Evolutionary conservation across 2,888 invertebrate genomes (phyloP).

Genomic region (Prosapia bicincta): DNA sequence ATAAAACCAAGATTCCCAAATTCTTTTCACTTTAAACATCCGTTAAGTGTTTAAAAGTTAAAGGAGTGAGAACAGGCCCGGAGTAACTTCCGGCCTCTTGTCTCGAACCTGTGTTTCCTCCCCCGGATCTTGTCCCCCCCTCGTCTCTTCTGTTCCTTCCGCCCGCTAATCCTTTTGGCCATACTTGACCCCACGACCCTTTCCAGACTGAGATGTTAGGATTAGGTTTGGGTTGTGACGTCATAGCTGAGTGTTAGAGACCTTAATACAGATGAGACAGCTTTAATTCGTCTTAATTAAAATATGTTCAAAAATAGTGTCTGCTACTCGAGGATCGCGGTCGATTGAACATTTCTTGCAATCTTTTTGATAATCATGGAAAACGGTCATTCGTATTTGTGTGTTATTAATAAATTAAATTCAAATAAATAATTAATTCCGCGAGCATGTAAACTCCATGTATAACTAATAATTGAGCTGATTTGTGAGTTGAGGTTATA

Average conservation of each 20-base stretch:
- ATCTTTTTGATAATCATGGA: too few species aligned
- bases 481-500: too few species aligned
- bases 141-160: not conserved
- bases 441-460: too few species aligned
- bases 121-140: not conserved
- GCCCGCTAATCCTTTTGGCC: not conserved
- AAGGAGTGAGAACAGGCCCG: not conserved
- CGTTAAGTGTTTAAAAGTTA: not conserved
- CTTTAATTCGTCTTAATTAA: not conserved
- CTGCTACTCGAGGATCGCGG: too few species aligned
- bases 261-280: not conserved
- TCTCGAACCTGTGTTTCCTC: not conserved
- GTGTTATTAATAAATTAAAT: too few species aligned
- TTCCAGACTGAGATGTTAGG: not conserved
- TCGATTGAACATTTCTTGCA: too few species aligned
- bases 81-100: not conserved
- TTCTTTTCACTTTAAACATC: not conserved
- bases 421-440: too few species aligned
- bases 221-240: not conserved
- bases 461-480: too few species aligned
- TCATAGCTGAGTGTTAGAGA: not conserved
- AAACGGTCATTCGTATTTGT: too few species aligned
- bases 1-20: not conserved
- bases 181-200: not conserved
- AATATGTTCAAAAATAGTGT: too few species aligned